phyloP scores from a whole-genome alignment of 2,888 invertebrate genomes.

The Glaucopsyche alexis region DNA sequence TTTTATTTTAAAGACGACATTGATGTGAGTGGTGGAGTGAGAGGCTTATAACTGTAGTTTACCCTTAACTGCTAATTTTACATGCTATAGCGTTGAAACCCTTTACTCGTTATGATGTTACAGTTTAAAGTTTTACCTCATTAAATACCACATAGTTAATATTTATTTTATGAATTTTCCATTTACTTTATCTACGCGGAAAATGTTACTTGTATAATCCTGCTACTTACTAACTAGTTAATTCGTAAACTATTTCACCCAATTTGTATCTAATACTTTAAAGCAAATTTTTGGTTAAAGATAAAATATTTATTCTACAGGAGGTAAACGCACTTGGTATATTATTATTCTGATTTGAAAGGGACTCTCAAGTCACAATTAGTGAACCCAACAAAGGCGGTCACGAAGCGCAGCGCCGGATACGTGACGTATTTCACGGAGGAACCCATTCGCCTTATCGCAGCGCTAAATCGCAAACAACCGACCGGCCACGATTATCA shows the following conservation, averaged over 20 bases:
- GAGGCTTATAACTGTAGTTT: neutral
- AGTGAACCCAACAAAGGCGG: slow-evolving; percentile 27
- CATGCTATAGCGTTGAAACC: neutral
- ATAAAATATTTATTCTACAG: too few species aligned
- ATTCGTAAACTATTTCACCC: too few species aligned
- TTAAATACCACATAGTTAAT: neutral
- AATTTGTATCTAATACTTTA: too few species aligned
- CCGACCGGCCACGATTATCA: slow-evolving; percentile 73
- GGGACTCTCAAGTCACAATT: slow-evolving; percentile 5
- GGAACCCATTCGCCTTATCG: slow-evolving; percentile 69
- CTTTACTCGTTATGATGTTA: neutral
- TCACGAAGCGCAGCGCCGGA: slow-evolving; percentile 34
- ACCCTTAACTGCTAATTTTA: neutral
- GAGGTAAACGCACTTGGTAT: too few species aligned
- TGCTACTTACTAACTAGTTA: too few species aligned
- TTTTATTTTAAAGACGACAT: slow-evolving; percentile 11
- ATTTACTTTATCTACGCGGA: neutral
- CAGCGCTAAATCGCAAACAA: slow-evolving; percentile 73
- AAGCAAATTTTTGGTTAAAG: too few species aligned
- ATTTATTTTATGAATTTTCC: neutral
- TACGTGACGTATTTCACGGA: slow-evolving; percentile 50
- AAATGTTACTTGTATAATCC: too few species aligned
- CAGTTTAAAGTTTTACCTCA: neutral
- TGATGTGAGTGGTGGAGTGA: neutral
- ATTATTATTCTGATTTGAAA: neutral